phyloP scores from a whole-genome alignment of 1,140 invertebrate genomes.

The Tetragnatha versicolor region DNA sequence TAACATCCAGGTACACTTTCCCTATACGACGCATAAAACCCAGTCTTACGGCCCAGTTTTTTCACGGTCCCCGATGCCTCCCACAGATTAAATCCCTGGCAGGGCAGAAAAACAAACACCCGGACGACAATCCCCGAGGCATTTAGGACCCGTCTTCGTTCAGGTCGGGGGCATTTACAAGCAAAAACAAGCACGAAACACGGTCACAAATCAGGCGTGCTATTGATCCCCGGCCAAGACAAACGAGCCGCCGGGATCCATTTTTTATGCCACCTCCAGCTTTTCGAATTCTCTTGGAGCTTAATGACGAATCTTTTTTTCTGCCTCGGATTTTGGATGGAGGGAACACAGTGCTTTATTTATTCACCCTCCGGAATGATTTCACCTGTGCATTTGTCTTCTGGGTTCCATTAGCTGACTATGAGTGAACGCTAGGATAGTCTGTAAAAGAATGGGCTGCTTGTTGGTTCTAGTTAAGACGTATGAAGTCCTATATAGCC shows the following conservation, averaged over 20 bases:
- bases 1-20: too few relatives aligned
- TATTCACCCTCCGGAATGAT: not conserved
- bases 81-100: not conserved
- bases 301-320: slow-evolving; percentile 1
- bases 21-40: too few relatives aligned
- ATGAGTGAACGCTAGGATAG: too few relatives aligned
- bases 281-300: slow-evolving; percentile 2
- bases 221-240: not conserved
- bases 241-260: not conserved
- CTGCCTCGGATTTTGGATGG: not conserved
- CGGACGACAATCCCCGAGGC: not conserved
- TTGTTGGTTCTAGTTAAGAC: too few relatives aligned
- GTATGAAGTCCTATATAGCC: too few relatives aligned
- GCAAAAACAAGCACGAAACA: not conserved
- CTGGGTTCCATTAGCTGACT: not conserved
- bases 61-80: not conserved
- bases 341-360: not conserved
- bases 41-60: too few relatives aligned
- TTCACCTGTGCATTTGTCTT: not conserved
- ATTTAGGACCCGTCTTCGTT: not conserved
- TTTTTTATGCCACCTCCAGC: slow-evolving; percentile 2
- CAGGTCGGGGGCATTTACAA: not conserved
- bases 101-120: not conserved
- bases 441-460: too few relatives aligned
- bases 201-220: not conserved